phyloP scores from a whole-genome alignment of 2,113 vertebrate species.

The Onychostruthus taczanowskii region DNA sequence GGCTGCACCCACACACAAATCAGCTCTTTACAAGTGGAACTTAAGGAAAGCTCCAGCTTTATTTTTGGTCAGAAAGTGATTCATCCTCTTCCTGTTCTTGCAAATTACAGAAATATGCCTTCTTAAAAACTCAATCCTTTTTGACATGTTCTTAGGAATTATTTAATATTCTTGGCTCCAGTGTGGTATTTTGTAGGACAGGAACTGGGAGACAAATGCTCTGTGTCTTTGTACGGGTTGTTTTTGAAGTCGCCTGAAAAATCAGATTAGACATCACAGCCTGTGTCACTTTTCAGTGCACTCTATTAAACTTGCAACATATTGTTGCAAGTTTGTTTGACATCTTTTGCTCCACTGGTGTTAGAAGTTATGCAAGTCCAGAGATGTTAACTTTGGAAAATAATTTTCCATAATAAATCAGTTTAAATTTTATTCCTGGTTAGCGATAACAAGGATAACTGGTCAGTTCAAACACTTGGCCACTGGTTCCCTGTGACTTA shows the following conservation, averaged over 20 bases:
- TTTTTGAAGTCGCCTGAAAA: not conserved
- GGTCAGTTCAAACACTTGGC: not conserved
- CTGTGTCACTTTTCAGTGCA: not conserved
- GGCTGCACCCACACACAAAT: not conserved
- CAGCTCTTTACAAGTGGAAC: not conserved
- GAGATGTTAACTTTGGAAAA: not conserved
- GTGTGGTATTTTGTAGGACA: not conserved
- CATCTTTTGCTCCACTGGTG: not conserved
- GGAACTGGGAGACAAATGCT: not conserved
- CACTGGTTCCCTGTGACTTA: not conserved
- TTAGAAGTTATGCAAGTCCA: not conserved
- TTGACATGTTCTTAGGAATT: not conserved
- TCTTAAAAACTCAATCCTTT: not conserved
- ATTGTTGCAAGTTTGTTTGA: constrained; percentile 4
- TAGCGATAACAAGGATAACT: not conserved
- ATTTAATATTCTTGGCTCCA: constrained; percentile 24
- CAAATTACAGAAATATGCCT: not conserved
- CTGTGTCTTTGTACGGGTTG: not conserved
- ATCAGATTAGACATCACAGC: not conserved
- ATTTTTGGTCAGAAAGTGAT: not conserved
- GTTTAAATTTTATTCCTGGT: not conserved
- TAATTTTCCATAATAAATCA: not conserved
- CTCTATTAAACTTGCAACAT: not conserved
- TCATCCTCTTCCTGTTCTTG: not conserved
- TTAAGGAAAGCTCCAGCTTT: not conserved